Base-by-base conservation (phyloP, 2,888 invertebrate genomes). In the Stegophylla sp. region DNA sequence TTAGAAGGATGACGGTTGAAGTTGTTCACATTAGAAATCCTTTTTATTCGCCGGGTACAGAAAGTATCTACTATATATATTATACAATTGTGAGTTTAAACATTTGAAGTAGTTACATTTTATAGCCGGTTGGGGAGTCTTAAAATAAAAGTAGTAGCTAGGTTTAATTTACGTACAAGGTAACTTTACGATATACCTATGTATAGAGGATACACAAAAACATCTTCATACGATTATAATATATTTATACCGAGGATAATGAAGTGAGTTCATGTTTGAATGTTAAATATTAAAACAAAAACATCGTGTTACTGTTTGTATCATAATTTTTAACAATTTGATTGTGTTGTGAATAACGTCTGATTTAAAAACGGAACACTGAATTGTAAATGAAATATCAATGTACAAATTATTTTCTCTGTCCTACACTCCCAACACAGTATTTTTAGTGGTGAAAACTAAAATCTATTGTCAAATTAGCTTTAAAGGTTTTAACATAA, bases 71-170 rank as follows among this genome's bases (percentile, higher is more conserved):
- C 3, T 45, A 17, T 17, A 51, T 64, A 59, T 67, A 67, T 67
- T 26, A 67, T 45, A 15, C 20, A 43, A 67, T 67, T 23, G 56
- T 67, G 17, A 51, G 43, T 67, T 59, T 28, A 15, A 67, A 67
- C 43, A 45, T 56, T 56, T 45, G 13, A 67, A 56, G 53, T 56
- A 45, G 43, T 76, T 56, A 56, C n/a, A 67, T 67, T 76, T 67
- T 45, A 67, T 56, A 43, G 53, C 20, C 26, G 26, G 12, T 56
- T 43, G 20, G 56, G 76, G 56, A 56, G 45, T 28, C 41, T 51
- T 76, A 67, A 67, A 76, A 75, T 53, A 67, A 56, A 67, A 53
- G 23, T 26, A 43, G 41, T n/a, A 9, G 43, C 12, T 43, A 56
- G 13, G 56, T 67, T 56, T 56, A 66, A 76, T 76, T 67, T 56